phyloP scores from a whole-genome alignment of 1,140 invertebrate species.

The Hestina assimilis region DNA sequence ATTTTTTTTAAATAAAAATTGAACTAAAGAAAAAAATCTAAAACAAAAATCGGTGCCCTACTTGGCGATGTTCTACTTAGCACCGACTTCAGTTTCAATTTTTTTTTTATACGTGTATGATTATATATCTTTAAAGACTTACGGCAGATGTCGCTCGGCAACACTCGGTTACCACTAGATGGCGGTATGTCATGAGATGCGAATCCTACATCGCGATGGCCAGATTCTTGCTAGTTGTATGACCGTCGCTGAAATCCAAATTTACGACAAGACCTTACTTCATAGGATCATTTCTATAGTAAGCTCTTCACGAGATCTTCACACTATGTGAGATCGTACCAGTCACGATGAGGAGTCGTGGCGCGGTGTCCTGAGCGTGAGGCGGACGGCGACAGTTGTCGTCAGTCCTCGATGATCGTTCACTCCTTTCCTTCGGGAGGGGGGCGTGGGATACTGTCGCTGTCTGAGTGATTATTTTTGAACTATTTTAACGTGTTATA shows the following conservation, averaged over 20 bases:
- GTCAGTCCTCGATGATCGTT: constrained; percentile 46
- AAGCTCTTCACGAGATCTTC: constrained; percentile 13
- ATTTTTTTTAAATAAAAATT: no score
- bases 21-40: no score
- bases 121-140: no score
- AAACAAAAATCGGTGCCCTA: no score
- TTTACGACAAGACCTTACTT: constrained; percentile 5
- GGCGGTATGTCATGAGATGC: neutral
- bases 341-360: constrained; percentile 44
- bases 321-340: constrained; percentile 22
- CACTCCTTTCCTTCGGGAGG: constrained; percentile 19
- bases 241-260: neutral
- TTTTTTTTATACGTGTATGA: no score
- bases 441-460: neutral
- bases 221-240: neutral
- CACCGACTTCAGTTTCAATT: no score
- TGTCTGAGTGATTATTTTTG: neutral
- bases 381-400: constrained; percentile 27
- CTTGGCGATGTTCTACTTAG: no score
- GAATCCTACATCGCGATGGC: neutral
- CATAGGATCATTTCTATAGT: constrained; percentile 20
- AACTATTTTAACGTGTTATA: no score
- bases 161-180: neutral
- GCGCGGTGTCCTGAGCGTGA: constrained; percentile 48
- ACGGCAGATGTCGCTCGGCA: no score